A percentile compares a stretch with the other conserved stretches of the same genome.
These are phyloP conservation scores for Oligia latruncula DNA, from an alignment of 2,888 invertebrate species.

Conservation along the genomic window DNA sequence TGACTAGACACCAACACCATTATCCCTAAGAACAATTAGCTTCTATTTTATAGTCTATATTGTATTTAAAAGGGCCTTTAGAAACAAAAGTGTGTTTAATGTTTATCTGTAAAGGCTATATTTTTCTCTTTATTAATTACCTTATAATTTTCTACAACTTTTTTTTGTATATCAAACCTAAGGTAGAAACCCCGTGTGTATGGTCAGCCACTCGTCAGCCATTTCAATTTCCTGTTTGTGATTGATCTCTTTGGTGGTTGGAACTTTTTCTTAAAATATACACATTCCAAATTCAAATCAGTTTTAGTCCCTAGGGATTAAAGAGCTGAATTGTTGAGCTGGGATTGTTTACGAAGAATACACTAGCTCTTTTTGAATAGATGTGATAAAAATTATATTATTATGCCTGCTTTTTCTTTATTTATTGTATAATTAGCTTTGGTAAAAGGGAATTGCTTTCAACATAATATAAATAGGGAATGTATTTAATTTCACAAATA, in stretches of 20 bases:
- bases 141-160: not conserved
- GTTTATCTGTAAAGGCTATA: not conserved
- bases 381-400: not conserved
- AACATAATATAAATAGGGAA: not conserved
- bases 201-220: not conserved
- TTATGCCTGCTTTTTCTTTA: not conserved
- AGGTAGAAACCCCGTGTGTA: not conserved
- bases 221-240: not conserved
- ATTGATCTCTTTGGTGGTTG: too few species aligned
- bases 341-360: too few species aligned
- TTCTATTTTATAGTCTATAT: conserved; percentile 2
- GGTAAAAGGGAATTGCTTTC: not conserved
- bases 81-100: not conserved
- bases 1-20: conserved; percentile 3
- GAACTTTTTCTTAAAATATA: too few species aligned
- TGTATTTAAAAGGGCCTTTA: not conserved
- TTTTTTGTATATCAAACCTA: too few species aligned
- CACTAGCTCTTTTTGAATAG: too few species aligned
- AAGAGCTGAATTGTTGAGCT: too few species aligned
- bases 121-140: not conserved
- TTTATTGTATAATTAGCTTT: not conserved
- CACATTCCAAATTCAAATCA: too few species aligned
- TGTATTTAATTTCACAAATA: not conserved
- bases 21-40: conserved; percentile 2
- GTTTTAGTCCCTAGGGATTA: too few species aligned